Evolutionary conservation across 1,140 invertebrate species (phyloP).

Genomic region (Drosophila teissieri): DNA sequence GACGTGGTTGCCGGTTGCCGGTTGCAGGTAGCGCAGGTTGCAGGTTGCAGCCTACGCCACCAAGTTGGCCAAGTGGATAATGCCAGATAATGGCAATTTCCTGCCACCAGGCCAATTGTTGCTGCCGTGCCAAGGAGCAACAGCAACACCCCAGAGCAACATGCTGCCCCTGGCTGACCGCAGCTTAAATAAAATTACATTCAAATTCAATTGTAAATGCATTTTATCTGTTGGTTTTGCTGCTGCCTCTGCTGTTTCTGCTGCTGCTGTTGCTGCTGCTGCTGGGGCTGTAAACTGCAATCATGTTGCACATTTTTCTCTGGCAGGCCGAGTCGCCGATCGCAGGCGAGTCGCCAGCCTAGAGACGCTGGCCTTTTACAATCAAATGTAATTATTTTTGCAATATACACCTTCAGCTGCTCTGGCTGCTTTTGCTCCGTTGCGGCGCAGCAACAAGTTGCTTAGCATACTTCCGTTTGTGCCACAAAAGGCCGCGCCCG

Average conservation of each 20-base stretch:
- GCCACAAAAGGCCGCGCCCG: slow-evolving; percentile 67
- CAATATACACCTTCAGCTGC: slow-evolving; percentile 82
- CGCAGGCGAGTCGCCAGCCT: slow-evolving; percentile 35
- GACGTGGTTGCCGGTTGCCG: slow-evolving; percentile 45
- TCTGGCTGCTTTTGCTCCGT: slow-evolving; percentile 7
- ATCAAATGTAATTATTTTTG: slow-evolving; percentile 84
- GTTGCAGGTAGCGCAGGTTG: slow-evolving; percentile 7
- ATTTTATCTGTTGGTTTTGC: slow-evolving; percentile 83
- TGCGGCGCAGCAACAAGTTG: slow-evolving; percentile 73
- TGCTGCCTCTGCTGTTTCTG: slow-evolving; percentile 22
- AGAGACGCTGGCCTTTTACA: slow-evolving; percentile 78
- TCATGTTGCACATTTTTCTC: slow-evolving; percentile 84
- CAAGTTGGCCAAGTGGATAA: slow-evolving; percentile 74
- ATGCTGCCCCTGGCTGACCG: slow-evolving; percentile 71
- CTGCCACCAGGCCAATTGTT: slow-evolving; percentile 79
- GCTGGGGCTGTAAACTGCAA: slow-evolving; percentile 79
- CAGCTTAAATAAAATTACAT: slow-evolving; percentile 84
- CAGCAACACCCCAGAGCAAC: slow-evolving; percentile 47
- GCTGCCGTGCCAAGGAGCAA: slow-evolving; percentile 63
- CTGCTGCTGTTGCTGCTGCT: slow-evolving; percentile 29
- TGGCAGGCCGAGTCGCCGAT: slow-evolving; percentile 46
- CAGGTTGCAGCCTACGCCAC: slow-evolving; percentile 45
- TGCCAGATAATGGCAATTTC: slow-evolving; percentile 83
- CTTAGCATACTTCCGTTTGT: slow-evolving; percentile 83
- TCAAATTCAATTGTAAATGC: slow-evolving; percentile 84